phyloP scores from a whole-genome alignment of 2,113 vertebrate species.

The Elachura formosa region DNA sequence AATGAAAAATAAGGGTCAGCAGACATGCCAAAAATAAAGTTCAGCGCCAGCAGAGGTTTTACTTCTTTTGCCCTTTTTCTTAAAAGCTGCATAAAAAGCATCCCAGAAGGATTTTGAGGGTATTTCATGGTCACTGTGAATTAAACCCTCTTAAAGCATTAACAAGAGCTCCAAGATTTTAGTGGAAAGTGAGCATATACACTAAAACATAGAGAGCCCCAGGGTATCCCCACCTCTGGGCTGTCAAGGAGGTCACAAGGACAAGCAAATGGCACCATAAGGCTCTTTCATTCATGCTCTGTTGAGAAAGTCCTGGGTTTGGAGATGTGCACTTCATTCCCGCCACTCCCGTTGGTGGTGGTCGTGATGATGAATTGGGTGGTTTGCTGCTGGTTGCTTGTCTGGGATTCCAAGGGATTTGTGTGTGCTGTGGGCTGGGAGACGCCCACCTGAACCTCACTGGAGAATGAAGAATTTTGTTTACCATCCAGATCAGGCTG shows the following conservation, averaged over 20 bases:
- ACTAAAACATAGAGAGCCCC: slow-evolving; percentile 10
- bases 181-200: slow-evolving; percentile 15
- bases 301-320: slow-evolving; percentile 77
- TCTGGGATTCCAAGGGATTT: slow-evolving; percentile 79
- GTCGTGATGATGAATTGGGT: slow-evolving; percentile 96
- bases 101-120: slow-evolving; percentile 3
- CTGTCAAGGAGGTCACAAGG: background rate
- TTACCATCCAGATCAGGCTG: slow-evolving; percentile 89
- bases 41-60: slow-evolving; percentile 44
- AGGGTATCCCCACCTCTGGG: background rate
- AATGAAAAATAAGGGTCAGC: slow-evolving; percentile 57
- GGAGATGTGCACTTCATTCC: slow-evolving; percentile 85
- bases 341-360: slow-evolving; percentile 81
- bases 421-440: slow-evolving; percentile 71
- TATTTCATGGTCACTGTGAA: background rate
- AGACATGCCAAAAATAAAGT: slow-evolving; percentile 43
- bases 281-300: background rate
- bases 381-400: slow-evolving; percentile 74
- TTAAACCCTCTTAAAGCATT: slow-evolving; percentile 33
- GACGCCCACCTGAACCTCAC: slow-evolving; percentile 54
- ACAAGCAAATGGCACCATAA: background rate
- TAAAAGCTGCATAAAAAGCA: slow-evolving; percentile 46
- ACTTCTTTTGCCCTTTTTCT: slow-evolving; percentile 27
- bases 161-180: slow-evolving; percentile 12
- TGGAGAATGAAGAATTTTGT: slow-evolving; percentile 67